phyloP scores from a whole-genome alignment of 2,888 invertebrate genomes.

The Megalurothrips usitatus region DNA sequence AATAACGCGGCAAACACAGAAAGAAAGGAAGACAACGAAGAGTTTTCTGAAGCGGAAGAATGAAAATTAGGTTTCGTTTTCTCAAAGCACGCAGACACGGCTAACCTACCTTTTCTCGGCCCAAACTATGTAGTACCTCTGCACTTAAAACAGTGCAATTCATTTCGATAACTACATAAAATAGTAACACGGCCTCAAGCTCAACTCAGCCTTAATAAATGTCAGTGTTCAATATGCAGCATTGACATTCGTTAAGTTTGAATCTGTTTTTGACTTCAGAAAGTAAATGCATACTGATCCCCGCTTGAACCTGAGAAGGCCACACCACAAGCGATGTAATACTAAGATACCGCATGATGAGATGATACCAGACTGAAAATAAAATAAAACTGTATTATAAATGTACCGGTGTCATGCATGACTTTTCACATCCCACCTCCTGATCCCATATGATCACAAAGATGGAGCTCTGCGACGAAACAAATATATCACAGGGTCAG shows the following conservation, averaged over 20 bases:
- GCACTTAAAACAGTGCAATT: too few relatives aligned
- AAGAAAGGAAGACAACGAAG: conserved; percentile 17
- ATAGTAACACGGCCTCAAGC: too few relatives aligned
- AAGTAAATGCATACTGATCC: too few relatives aligned
- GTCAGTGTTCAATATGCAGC: too few relatives aligned
- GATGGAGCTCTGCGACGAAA: neutral
- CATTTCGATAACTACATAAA: too few relatives aligned
- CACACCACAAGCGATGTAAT: neutral
- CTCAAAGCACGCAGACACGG: neutral
- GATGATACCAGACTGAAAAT: conserved; percentile 11
- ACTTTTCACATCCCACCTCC: neutral
- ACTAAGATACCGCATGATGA: neutral
- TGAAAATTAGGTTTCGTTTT: neutral
- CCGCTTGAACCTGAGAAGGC: too few relatives aligned
- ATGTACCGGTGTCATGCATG: neutral
- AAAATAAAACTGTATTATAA: neutral
- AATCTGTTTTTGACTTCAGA: too few relatives aligned
- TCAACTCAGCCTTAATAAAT: too few relatives aligned
- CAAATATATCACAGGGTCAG: neutral
- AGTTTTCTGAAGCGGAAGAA: conserved; percentile 17
- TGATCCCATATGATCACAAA: neutral
- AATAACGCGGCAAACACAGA: neutral
- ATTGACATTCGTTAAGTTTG: too few relatives aligned
- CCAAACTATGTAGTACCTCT: too few relatives aligned
- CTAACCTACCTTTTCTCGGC: neutral